Conservation (phyloP, 2,888 invertebrate genomes). For the Chrysomela aeneicollis region DNA sequence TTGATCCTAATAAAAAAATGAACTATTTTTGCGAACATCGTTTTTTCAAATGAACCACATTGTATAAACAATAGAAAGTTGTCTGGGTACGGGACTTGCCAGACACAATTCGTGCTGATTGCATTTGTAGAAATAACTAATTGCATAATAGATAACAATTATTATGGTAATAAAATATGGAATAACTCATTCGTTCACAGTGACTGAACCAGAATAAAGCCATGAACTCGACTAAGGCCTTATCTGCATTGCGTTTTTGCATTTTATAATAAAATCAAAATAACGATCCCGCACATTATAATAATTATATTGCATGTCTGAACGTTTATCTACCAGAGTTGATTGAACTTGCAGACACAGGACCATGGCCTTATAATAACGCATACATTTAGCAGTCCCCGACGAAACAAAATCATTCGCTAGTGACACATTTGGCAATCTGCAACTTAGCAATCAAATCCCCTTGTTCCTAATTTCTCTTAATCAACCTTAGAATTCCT, state of each 20-base stretch:
- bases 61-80: background rate
- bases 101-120: conserved; percentile 13
- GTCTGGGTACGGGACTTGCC: background rate
- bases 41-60: no score
- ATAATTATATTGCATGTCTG: conserved; percentile 44
- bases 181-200: conserved; percentile 41
- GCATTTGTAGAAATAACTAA: conserved; percentile 19
- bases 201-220: conserved; percentile 45
- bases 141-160: conserved; percentile 24
- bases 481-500: no score
- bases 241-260: conserved; percentile 42
- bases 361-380: background rate
- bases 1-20: no score
- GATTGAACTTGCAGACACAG: conserved; percentile 37
- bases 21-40: no score
- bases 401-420: background rate
- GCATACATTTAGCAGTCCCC: background rate
- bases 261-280: conserved; percentile 45
- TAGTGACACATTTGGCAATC: no score
- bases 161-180: conserved; percentile 23
- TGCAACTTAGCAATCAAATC: no score
- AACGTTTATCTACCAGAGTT: conserved; percentile 41
- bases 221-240: conserved; percentile 39
- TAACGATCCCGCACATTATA: conserved; percentile 44
- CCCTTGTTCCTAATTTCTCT: no score